Conservation (phyloP, 2,888 invertebrate genomes). For the Loripinus fragilis region DNA sequence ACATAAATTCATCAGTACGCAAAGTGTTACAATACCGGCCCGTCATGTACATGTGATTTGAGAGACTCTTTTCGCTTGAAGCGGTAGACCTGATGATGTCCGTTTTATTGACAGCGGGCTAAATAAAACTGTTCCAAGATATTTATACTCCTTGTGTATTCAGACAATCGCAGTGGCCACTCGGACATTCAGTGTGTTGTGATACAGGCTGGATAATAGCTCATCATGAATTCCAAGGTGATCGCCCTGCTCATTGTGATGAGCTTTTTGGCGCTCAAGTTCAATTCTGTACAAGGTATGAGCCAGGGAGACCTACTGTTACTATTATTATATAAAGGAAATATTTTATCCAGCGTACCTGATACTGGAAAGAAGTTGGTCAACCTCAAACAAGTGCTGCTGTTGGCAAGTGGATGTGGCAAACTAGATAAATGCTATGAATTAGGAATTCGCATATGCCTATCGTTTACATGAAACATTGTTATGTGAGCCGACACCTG, state of each 20-base stretch:
- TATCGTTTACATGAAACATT: too few species aligned
- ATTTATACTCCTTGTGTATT: neutral
- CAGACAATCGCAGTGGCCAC: neutral
- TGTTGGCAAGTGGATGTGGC: too few species aligned
- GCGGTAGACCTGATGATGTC: neutral
- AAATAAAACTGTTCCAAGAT: neutral
- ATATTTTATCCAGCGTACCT: too few species aligned
- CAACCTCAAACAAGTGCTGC: too few species aligned
- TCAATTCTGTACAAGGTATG: conserved; percentile 36
- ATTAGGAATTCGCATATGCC: too few species aligned
- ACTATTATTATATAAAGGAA: neutral
- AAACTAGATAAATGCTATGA: too few species aligned
- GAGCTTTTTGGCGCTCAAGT: conserved; percentile 45
- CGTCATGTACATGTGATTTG: too few species aligned
- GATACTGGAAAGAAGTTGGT: too few species aligned
- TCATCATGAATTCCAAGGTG: conserved; percentile 43
- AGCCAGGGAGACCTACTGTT: neutral
- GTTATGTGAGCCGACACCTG: too few species aligned
- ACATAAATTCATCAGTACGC: too few species aligned
- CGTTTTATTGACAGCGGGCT: conserved; percentile 6
- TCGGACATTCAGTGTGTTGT: conserved; percentile 7
- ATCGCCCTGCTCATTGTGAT: conserved; percentile 31
- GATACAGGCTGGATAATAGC: neutral
- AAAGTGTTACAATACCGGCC: too few species aligned
- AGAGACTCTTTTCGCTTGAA: too few species aligned